Base-by-base conservation (phyloP, 2,888 invertebrate species). In the Eristalinus sepulchralis region DNA sequence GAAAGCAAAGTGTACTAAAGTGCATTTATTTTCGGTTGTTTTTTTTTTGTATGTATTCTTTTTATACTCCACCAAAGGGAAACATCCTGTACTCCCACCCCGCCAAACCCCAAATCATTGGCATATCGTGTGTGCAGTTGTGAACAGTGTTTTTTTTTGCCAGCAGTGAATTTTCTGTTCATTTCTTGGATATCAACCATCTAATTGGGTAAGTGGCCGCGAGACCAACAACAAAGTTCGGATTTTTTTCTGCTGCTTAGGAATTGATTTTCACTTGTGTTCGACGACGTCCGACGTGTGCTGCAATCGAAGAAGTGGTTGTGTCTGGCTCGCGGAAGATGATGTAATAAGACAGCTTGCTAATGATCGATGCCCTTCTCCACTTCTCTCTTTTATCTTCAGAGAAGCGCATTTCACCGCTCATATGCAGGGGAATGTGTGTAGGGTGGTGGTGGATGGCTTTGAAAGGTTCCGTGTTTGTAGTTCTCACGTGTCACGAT, bases 1-100 rank as follows among this genome's bases (percentile, higher is more conserved):
- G 17, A 10, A 24, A 24, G 47, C 17, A 72, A 47, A 31, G 57
- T 70, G 62, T 71, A n/a, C 33, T 62, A 22, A 60, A 39, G 72
- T 62, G 72, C 72, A 72, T 72, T 72, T 72, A 62, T 62, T 55
- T 72, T 72, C 47, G 31, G 57, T 57, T n/a, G n/a, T n/a, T n/a
- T 57, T 57, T 47, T 17, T 47, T 17, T 57, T 57, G n/a, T 47
- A 17, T 17, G 6, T 17, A 47, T 47, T 47, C 4, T 70, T 36
- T 39, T 71, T 59, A 36, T 71, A 31, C 47, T 47, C 47, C 24
- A 59, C 36, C 34, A 24, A 31, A 31, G n/a, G 47, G 24, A 5
- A 24, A 57, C 33, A 62, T 62, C 72, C 72, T 31, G 62, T 17
- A 17, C 13, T 53, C 31, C 22, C 11, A 0, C 13, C 8, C 8